Conservation (phyloP, 2,797 vertebrate genomes). For the Hozukius guyotensis region DNA sequence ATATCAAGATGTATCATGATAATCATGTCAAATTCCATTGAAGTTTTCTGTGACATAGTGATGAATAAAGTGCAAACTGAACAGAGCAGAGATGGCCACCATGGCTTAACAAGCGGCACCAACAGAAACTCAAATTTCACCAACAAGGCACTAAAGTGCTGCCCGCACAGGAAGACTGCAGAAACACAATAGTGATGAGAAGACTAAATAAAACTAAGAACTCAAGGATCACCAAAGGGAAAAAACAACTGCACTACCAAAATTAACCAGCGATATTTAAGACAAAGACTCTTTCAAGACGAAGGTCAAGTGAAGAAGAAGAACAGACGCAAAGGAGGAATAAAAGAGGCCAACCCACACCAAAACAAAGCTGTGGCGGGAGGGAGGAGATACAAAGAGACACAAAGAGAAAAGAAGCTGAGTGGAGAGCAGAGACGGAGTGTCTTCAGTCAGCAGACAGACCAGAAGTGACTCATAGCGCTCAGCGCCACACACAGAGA, state of each 20-base stretch:
- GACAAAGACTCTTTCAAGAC: neutral
- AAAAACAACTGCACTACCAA: neutral
- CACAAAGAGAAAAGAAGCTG: conserved; percentile 50
- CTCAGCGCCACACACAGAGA: conserved; percentile 47
- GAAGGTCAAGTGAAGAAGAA: neutral
- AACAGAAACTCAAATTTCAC: neutral
- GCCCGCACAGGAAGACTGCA: neutral
- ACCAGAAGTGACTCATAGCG: conserved; percentile 68
- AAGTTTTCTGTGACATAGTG: neutral
- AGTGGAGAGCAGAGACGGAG: conserved; percentile 54
- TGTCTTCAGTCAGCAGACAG: conserved; percentile 71
- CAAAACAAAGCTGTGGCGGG: conserved; percentile 54
- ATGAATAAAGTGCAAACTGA: neutral
- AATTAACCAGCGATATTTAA: neutral
- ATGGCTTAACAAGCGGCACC: neutral
- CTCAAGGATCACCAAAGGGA: neutral
- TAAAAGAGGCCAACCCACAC: neutral
- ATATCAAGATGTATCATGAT: neutral
- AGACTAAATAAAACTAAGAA: neutral
- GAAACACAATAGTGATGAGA: neutral
- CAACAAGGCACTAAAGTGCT: neutral
- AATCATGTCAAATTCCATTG: neutral
- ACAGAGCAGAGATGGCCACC: neutral
- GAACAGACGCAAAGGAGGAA: conserved; percentile 1
- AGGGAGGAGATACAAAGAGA: conserved; percentile 58